phyloP scores from a whole-genome alignment of 1,140 invertebrate species.

The Thaumatotibia leucotreta region DNA sequence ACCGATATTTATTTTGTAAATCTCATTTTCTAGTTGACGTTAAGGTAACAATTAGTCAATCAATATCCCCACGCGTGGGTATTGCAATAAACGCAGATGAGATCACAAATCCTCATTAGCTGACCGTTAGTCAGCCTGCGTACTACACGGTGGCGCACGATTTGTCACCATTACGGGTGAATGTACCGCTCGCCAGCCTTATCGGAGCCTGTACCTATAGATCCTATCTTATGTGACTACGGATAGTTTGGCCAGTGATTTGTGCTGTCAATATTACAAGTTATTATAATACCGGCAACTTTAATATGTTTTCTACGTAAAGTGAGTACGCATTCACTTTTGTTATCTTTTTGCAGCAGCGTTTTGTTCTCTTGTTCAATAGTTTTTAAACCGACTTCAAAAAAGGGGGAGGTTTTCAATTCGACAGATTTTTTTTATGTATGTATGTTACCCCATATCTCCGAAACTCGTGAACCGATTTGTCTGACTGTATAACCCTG shows the following conservation, averaged over 20 bases:
- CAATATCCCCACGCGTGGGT: neutral
- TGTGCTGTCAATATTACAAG: neutral
- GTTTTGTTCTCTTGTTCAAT: too few species aligned
- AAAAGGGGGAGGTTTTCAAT: too few species aligned
- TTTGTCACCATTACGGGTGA: neutral
- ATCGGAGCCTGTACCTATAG: neutral
- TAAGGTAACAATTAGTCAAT: neutral
- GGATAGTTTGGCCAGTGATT: neutral
- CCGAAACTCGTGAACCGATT: too few species aligned
- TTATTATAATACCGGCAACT: neutral
- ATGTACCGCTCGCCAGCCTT: neutral
- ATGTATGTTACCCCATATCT: too few species aligned
- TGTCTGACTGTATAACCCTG: too few species aligned
- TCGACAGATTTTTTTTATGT: too few species aligned
- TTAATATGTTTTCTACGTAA: too few species aligned
- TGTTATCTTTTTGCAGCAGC: too few species aligned
- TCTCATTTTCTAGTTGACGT: neutral
- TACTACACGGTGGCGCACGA: neutral
- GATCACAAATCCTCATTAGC: conserved; percentile 4
- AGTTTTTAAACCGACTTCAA: too few species aligned
- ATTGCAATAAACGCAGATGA: neutral
- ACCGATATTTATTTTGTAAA: too few species aligned
- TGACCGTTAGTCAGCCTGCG: neutral
- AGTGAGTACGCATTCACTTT: too few species aligned
- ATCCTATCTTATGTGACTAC: neutral